phyloP scores from a whole-genome alignment of 2,888 invertebrate genomes.

The Aphidoletes aphidimyza region DNA sequence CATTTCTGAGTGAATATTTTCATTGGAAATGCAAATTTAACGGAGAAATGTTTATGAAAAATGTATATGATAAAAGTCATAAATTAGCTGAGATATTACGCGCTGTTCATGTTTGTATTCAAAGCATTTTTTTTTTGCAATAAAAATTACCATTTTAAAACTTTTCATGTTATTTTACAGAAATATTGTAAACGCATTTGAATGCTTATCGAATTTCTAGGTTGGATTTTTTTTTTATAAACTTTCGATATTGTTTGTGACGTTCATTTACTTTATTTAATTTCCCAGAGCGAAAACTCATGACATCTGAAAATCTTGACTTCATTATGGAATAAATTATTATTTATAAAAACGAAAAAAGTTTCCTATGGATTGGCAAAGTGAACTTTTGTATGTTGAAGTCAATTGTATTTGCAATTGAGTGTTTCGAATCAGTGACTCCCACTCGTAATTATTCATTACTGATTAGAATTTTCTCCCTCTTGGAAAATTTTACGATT shows the following conservation, averaged over 20 bases:
- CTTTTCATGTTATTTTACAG: not conserved
- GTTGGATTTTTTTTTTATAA: not conserved
- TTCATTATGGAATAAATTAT: not conserved
- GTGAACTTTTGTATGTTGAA: too few species aligned
- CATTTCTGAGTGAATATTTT: too few species aligned
- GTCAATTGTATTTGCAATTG: too few species aligned
- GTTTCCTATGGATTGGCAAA: too few species aligned
- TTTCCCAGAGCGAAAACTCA: constrained; percentile 1
- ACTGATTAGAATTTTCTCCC: not conserved
- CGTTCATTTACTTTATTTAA: constrained; percentile 27
- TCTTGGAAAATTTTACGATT: not conserved
- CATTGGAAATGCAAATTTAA: not conserved
- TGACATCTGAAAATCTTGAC: not conserved
- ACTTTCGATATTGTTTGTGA: not conserved
- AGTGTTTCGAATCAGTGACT: too few species aligned
- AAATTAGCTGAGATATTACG: not conserved
- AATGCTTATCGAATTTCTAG: constrained; percentile 7
- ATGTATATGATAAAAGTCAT: not conserved
- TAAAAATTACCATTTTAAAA: constrained; percentile 29
- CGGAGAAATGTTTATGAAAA: not conserved
- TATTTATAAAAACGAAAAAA: too few species aligned
- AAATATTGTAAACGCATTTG: not conserved
- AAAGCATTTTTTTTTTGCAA: too few species aligned
- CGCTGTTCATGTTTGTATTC: too few species aligned
- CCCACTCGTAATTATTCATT: not conserved